Evolutionary conservation across 2,888 invertebrate species (phyloP), one percentile per base, ranked within the genome.

Genomic region (Flabesymbios commensalis): DNA sequence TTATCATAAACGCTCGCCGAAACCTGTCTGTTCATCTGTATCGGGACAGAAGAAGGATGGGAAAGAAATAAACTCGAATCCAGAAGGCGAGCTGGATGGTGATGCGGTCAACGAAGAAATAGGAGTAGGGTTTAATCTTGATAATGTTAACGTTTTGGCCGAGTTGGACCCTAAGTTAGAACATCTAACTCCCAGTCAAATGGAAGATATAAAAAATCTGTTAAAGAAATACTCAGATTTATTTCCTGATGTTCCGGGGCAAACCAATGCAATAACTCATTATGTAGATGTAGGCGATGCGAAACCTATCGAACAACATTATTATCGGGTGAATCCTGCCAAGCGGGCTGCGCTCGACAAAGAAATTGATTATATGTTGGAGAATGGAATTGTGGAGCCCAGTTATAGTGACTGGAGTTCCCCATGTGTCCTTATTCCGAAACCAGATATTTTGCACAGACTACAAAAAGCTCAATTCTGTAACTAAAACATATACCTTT

Each of bases 321-420:
- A 41, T 5, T 43, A 55, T 22, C 14, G 55, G n/a, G 29, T 43
- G 4, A 55, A 28, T 36, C 53, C 32, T 17, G n/a, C 33, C 2
- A 69, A 65, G 39, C 4, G 2, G 2, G 52, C 47, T 7, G 7
- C n/a, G 2, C n/a, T 71, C 19, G 31, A 51, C 3, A 42, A 64
- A 39, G 70, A 71, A 54, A 24, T 69, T 2, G 10, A 63, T 17
- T 67, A 68, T 49, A 60, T 74, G 59, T 41, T 71, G 7, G 67
- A 72, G 7, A 66, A 69, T 64, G 64, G 66, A 39, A 64, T 72
- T 19, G 67, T 69, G 48, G 71, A 72, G 51, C 67, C 66, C 14
- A 68, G 66, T 48, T 14, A 62, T 1, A 65, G 68, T 59, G 53
- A 63, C 3, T 73, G 66, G 67, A 70, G 71, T 48, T 70, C 70